Evolutionary conservation across 2,797 vertebrate genomes (phyloP).

Genomic region (Rhodeus uyekii): DNA sequence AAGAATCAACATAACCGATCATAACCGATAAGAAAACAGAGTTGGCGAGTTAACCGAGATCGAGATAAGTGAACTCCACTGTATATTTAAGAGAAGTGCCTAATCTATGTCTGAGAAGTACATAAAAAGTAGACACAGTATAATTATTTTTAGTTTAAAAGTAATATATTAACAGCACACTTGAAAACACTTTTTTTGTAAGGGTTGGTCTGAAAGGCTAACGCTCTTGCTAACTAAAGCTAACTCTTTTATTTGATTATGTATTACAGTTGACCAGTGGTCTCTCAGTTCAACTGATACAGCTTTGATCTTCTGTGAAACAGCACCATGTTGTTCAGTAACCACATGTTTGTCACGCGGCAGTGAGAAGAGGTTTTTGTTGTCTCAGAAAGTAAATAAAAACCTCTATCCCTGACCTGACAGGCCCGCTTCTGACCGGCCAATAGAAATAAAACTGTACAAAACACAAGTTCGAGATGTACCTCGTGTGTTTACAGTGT

Average conservation of each 20-base stretch:
- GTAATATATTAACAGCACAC: too few species aligned
- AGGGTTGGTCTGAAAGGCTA: background rate
- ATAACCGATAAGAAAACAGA: too few species aligned
- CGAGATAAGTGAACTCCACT: too few species aligned
- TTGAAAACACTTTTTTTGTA: too few species aligned
- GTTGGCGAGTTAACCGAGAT: too few species aligned
- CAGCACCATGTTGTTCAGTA: constrained; percentile 2
- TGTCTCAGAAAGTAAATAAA: background rate
- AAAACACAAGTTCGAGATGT: background rate
- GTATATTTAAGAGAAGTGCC: too few species aligned
- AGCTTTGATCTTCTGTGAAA: background rate
- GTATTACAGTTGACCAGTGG: background rate
- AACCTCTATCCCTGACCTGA: background rate
- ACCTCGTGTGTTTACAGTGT: background rate
- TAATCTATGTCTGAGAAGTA: too few species aligned
- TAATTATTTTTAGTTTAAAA: too few species aligned
- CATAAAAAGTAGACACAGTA: too few species aligned
- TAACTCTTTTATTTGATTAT: background rate
- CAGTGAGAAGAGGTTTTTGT: background rate
- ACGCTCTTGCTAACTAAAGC: background rate
- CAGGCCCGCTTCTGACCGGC: background rate
- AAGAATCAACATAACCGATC: too few species aligned
- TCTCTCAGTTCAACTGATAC: background rate
- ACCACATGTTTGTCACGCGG: background rate
- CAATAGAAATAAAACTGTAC: background rate